Base-by-base conservation (phyloP, 2,113 vertebrate genomes). In the Onychostruthus taczanowskii region DNA sequence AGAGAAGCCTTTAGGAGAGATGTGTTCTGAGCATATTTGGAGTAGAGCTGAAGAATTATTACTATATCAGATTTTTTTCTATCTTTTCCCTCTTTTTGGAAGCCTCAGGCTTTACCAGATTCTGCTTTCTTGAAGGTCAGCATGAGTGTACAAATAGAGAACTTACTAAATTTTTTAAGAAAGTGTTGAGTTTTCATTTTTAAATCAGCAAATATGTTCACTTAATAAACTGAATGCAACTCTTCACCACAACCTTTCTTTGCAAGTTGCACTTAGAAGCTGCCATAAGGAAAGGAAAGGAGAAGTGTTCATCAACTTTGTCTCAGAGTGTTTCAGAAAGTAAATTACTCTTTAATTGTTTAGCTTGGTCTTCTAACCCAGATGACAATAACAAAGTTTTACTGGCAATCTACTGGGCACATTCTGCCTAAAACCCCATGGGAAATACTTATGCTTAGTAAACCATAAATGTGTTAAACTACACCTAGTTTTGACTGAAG, bases 1-100 rank as follows among this genome's bases (percentile, higher is more conserved):
- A 52, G 93, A 91, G 76, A 98, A 98, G 53, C 98, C 98, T 72
- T 98, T 41, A 98, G 98, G 94, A 98, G 95, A 23, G 96, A 41
- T 97, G 84, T 4, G 96, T 83, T 67, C 96, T 97, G 61, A 97
- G 95, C 97, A 98, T 99, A 81, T 87, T 88, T 74, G 82, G 55
- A 43, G 18, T 33, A 66, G 50, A 80, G 15, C 23, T 59, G 59
- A 73, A 69, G 22, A 61, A 26, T 56, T 87, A 63, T 69, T 86
- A 43, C 39, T 55, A 1, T 23, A 76, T 82, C 33, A 69, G 10
- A 33, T 75, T 75, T 93, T 94, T 87, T 84, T 64, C 89, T 91
- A 28, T 86, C 64, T 91, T 92, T 59, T 56, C 14, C 47, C 59
- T 82, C 53, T 0, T 90, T 94, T 52, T 67, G 30, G 50, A 77